phyloP scores from a whole-genome alignment of 2,113 vertebrate genomes.

The Hyaena hyaena region DNA sequence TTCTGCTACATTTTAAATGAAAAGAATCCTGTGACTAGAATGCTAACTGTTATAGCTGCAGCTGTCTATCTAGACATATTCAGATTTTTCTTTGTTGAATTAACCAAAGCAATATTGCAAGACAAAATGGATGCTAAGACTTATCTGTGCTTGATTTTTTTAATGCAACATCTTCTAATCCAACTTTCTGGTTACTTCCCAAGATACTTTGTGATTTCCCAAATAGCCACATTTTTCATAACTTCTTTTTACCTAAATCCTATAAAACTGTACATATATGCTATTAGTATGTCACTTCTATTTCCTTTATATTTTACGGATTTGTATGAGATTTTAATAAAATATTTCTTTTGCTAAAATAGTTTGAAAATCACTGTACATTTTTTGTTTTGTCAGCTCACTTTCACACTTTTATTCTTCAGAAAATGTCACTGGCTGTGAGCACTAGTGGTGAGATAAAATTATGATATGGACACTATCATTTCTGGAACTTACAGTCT shows the following conservation, averaged over 20 bases:
- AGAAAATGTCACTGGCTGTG: background rate
- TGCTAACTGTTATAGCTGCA: background rate
- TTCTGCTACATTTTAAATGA: background rate
- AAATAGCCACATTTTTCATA: background rate
- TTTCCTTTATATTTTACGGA: background rate
- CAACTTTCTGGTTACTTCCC: background rate
- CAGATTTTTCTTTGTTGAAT: background rate
- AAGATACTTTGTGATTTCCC: background rate
- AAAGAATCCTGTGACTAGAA: background rate
- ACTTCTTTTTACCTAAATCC: background rate
- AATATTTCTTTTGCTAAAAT: background rate
- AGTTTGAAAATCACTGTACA: background rate
- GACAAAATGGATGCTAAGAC: background rate
- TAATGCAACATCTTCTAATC: background rate
- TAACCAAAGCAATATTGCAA: slow-evolving; percentile 27
- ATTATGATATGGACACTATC: background rate
- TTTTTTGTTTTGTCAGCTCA: background rate
- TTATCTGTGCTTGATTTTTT: background rate
- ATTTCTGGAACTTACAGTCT: background rate
- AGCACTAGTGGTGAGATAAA: background rate
- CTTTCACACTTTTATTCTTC: background rate
- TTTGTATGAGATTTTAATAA: background rate
- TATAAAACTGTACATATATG: background rate
- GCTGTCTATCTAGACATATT: background rate
- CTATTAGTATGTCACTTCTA: background rate